Conservation (phyloP, 2,797 vertebrate genomes). For the Poeciliopsis presidionis region DNA sequence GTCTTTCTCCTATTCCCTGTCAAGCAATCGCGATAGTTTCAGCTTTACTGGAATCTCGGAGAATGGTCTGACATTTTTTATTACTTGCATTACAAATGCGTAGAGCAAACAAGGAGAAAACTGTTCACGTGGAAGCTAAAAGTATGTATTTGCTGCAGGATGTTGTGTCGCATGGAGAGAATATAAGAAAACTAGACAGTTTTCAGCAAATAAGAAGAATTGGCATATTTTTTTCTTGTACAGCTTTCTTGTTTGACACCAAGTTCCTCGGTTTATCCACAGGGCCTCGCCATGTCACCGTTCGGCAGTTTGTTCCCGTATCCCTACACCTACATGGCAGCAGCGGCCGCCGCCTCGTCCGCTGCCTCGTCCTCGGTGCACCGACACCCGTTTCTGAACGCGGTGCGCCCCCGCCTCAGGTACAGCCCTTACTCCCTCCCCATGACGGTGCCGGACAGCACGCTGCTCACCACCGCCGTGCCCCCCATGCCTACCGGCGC, state of each 20-base stretch:
- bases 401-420: slow-evolving; percentile 91
- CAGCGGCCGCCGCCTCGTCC: slow-evolving; percentile 89
- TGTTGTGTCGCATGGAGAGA: not conserved
- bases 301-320: slow-evolving; percentile 95
- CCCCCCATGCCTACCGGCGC: slow-evolving; percentile 78
- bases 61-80: slow-evolving; percentile 10
- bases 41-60: slow-evolving; percentile 9
- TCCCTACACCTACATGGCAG: slow-evolving; percentile 98
- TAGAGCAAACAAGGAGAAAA: slow-evolving; percentile 15
- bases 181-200: not conserved
- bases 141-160: slow-evolving; percentile 14
- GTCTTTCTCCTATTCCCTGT: slow-evolving; percentile 19
- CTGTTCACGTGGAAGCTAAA: slow-evolving; percentile 12
- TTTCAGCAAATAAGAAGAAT: not conserved
- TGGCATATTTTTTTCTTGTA: not conserved
- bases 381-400: slow-evolving; percentile 92
- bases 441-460: slow-evolving; percentile 88
- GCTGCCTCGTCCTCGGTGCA: slow-evolving; percentile 89
- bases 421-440: slow-evolving; percentile 96
- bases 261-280: slow-evolving; percentile 45
- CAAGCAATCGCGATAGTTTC: slow-evolving; percentile 13
- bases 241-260: slow-evolving; percentile 12
- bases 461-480: slow-evolving; percentile 86
- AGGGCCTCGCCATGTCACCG: slow-evolving; percentile 96
- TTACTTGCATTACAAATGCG: slow-evolving; percentile 42